These are phyloP conservation scores for Sitta carolinensis DNA, from an alignment of 2,797 vertebrate species.

Conservation along the genomic window DNA sequence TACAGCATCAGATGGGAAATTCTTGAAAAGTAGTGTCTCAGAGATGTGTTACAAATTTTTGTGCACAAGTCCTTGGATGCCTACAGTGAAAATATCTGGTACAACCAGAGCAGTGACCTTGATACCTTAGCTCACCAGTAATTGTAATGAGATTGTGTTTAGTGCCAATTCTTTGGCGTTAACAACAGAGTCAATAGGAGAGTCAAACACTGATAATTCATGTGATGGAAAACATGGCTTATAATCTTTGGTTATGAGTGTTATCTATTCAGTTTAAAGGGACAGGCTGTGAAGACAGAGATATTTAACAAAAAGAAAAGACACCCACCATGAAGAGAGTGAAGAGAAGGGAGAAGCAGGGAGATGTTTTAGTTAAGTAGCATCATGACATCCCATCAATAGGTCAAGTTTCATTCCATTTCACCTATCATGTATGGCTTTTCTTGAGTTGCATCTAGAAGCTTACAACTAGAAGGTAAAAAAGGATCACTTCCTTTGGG, in stretches of 20 bases:
- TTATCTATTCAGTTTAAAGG: background rate
- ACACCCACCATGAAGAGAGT: fast-evolving
- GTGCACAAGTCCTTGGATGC: background rate
- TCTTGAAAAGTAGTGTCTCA: background rate
- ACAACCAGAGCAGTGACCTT: no score
- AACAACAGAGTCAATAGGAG: background rate
- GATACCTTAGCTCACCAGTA: background rate
- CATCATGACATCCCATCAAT: background rate
- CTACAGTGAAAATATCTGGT: background rate
- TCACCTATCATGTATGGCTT: background rate
- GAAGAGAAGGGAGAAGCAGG: background rate
- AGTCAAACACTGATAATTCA: background rate
- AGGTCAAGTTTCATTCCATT: background rate
- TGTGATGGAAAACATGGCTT: fast-evolving
- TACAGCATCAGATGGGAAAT: background rate
- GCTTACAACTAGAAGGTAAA: background rate
- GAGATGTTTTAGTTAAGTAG: background rate
- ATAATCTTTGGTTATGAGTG: fast-evolving
- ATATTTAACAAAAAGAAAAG: background rate
- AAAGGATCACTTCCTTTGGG: background rate
- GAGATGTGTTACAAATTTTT: background rate
- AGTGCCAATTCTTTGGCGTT: background rate
- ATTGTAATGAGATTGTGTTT: background rate
- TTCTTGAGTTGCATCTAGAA: background rate
- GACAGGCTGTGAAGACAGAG: background rate